Base-by-base conservation (phyloP, 2,113 vertebrate species). In the Eublepharis macularius region DNA sequence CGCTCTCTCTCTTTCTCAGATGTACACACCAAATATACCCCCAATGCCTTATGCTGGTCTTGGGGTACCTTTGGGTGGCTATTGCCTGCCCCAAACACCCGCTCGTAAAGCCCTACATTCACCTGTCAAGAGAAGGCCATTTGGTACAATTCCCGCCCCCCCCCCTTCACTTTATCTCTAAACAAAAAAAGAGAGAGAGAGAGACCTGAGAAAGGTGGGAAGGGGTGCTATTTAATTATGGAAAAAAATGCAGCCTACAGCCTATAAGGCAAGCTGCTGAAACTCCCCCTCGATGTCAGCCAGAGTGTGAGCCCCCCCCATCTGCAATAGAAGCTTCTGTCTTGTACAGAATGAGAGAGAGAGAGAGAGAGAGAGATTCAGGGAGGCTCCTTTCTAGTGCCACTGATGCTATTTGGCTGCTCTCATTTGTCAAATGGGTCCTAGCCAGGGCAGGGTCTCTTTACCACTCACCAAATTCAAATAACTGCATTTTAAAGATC, bases 361-460 rank as follows among this genome's bases (percentile, higher is more conserved):
- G 29, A 32, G 78, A 17, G 17, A 65, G 8, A 32, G 57, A 19
- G 88, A 86, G 92, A 93, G 90, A 93, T 94, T 96, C 94, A 89
- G 93, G 2, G 93, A 94, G 92, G 92, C 93, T 96, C 95, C 93
- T 2, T 94, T 92, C 94, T 92, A 90, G 91, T 92, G 95, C 91
- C 94, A 91, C 92, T 92, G 96, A 95, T 93, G 94, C 94, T 96
- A 94, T 90, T 85, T 85, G 89, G 91, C 93, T 96, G 95, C 95
- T 96, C 96, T 96, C 96, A 97, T 97, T 97, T 97, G 96, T 97
- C 97, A 96, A 96, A 96, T 94, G 95, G 96, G 95, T 96, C 96
- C 96, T 94, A 95, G 51, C 8, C 76, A 45, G 94, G 95, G 95
- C 96, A 95, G 94, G 91, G 94, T 94, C 95, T 95, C 95, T 95